phyloP scores from a whole-genome alignment of 2,113 vertebrate genomes.

The Sinocyclocheilus rhinocerous region DNA sequence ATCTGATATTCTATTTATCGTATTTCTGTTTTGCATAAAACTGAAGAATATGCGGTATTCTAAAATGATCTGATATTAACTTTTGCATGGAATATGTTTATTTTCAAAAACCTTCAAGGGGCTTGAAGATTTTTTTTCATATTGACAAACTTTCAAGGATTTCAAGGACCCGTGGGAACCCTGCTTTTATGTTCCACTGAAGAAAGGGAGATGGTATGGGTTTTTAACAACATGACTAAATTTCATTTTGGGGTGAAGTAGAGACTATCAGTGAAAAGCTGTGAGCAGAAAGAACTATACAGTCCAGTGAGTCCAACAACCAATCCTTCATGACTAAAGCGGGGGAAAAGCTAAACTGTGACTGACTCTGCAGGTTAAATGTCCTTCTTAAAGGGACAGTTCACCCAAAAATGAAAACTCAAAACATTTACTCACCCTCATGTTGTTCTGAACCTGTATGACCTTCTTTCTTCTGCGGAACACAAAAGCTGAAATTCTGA shows the following conservation, averaged over 20 bases:
- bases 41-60: no score
- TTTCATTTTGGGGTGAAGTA: background rate
- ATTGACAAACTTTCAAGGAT: no score
- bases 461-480: background rate
- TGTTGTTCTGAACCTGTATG: background rate
- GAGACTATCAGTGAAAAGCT: background rate
- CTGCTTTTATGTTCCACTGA: no score
- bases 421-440: background rate
- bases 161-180: no score
- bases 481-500: background rate
- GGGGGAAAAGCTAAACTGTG: background rate
- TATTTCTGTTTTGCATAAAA: no score
- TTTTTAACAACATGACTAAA: no score
- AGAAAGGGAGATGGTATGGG: no score
- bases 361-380: slow-evolving; percentile 12
- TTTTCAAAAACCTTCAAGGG: no score
- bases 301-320: background rate
- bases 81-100: no score
- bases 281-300: background rate
- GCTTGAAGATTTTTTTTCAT: no score
- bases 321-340: background rate
- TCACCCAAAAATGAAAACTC: background rate
- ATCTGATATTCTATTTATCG: no score
- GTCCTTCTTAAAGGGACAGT: background rate
- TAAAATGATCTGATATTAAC: no score